phyloP scores from a whole-genome alignment of 1,140 invertebrate genomes.

The Phortica variegata region DNA sequence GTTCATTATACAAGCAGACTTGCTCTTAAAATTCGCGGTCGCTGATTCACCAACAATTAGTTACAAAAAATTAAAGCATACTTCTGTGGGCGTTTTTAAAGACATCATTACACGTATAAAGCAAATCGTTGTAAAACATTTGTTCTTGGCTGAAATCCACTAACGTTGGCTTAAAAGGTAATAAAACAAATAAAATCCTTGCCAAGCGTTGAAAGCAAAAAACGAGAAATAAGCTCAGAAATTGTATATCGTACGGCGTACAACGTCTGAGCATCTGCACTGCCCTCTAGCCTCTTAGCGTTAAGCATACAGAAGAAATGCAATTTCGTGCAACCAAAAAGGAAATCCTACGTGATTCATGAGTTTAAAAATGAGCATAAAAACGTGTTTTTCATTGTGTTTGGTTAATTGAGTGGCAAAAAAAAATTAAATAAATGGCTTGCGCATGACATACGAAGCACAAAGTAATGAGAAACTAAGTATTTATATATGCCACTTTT shows the following conservation, averaged over 20 bases:
- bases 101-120: slow-evolving; percentile 31
- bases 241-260: no score
- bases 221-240: no score
- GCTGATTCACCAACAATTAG: no score
- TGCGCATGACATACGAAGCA: slow-evolving; percentile 17
- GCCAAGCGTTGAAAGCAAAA: slow-evolving; percentile 47
- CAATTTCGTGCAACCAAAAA: neutral
- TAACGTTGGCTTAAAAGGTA: slow-evolving; percentile 52
- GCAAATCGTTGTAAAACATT: no score
- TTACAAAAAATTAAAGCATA: neutral
- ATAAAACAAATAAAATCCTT: slow-evolving; percentile 47
- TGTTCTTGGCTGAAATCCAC: no score
- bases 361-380: neutral
- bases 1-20: no score
- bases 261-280: no score
- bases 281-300: slow-evolving; percentile 49
- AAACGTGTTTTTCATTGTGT: no score
- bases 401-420: no score
- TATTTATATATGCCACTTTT: slow-evolving; percentile 46
- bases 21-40: no score
- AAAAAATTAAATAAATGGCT: slow-evolving; percentile 9
- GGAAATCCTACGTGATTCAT: neutral
- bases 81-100: neutral
- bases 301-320: slow-evolving; percentile 2
- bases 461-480: slow-evolving; percentile 28